A percentile compares a stretch with the other conserved stretches of the same genome.
phyloP scores from a whole-genome alignment of 1,140 invertebrate species.

The Anastatus disparis region DNA sequence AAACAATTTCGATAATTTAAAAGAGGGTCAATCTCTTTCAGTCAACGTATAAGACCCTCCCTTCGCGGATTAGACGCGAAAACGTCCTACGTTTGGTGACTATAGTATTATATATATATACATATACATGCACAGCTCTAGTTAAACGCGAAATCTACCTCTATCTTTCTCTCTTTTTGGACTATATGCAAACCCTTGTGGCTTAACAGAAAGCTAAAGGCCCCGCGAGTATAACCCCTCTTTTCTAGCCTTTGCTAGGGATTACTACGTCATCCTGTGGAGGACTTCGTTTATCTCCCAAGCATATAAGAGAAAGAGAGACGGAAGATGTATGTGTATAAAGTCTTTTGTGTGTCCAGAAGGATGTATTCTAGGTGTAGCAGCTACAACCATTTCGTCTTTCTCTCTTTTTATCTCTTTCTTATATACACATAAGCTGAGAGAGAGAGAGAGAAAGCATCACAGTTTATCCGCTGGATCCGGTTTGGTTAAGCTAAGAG shows the following conservation, averaged over 20 bases:
- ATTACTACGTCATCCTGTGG: constrained; percentile 55
- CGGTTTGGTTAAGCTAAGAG: no score
- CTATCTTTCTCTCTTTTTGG: no score
- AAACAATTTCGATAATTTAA: no score
- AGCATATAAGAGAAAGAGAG: constrained; percentile 22
- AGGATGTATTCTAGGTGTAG: neutral
- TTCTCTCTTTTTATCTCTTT: neutral
- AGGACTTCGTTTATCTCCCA: constrained; percentile 44
- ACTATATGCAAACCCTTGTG: constrained; percentile 55
- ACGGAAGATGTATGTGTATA: no score
- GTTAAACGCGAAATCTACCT: constrained; percentile 25
- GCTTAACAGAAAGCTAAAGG: constrained; percentile 55
- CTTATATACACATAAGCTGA: no score
- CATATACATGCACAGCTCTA: constrained; percentile 26
- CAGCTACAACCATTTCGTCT: neutral
- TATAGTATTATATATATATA: no score
- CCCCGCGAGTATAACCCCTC: constrained; percentile 50
- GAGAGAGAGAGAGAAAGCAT: neutral
- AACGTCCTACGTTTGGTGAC: no score
- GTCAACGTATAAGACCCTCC: constrained; percentile 19
- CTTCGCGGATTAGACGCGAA: constrained; percentile 17
- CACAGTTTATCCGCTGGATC: neutral
- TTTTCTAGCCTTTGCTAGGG: no score
- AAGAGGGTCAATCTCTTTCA: constrained; percentile 22
- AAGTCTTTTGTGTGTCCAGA: neutral